Percentiles rank a stretch among this genome's conserved stretches.
Conservation (phyloP, 2,888 invertebrate species). For the Scotopteryx bipunctaria region DNA sequence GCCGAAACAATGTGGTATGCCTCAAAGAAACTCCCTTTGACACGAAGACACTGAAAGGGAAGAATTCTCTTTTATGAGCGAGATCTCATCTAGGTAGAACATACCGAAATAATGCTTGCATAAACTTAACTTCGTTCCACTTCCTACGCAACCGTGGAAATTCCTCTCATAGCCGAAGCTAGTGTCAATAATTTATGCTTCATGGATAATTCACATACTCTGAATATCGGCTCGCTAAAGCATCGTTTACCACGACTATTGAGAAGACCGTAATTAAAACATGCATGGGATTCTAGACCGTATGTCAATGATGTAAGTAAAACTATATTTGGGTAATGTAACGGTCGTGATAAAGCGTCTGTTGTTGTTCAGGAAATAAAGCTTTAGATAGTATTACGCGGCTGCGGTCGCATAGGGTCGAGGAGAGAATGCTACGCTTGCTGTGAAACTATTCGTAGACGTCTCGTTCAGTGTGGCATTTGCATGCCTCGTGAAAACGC, state of each 20-base stretch:
- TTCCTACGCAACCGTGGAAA: conserved; percentile 28
- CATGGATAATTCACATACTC: conserved; percentile 66
- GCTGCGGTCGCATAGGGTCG: conserved; percentile 55
- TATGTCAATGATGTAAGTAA: neutral
- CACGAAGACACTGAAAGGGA: too few species aligned
- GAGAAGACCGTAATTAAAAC: neutral
- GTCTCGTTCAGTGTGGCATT: conserved; percentile 42
- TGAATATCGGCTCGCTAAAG: conserved; percentile 59
- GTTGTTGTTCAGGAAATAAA: neutral
- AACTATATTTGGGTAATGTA: neutral
- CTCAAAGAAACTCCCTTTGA: too few species aligned
- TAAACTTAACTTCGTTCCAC: neutral
- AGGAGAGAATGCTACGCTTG: conserved; percentile 43
- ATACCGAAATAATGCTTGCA: conserved; percentile 4
- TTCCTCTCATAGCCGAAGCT: conserved; percentile 44
- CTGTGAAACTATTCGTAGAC: conserved; percentile 60
- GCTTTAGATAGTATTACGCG: conserved; percentile 25
- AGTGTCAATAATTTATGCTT: conserved; percentile 64
- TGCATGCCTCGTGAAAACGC: conserved; percentile 37
- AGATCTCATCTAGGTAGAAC: too few species aligned
- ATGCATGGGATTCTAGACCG: neutral
- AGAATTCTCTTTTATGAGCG: neutral
- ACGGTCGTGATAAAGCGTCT: neutral
- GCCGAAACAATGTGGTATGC: too few species aligned
- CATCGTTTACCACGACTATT: conserved; percentile 51